Evolutionary conservation across 2,797 vertebrate species (phyloP).

Genomic region (Dallia pectoralis): DNA sequence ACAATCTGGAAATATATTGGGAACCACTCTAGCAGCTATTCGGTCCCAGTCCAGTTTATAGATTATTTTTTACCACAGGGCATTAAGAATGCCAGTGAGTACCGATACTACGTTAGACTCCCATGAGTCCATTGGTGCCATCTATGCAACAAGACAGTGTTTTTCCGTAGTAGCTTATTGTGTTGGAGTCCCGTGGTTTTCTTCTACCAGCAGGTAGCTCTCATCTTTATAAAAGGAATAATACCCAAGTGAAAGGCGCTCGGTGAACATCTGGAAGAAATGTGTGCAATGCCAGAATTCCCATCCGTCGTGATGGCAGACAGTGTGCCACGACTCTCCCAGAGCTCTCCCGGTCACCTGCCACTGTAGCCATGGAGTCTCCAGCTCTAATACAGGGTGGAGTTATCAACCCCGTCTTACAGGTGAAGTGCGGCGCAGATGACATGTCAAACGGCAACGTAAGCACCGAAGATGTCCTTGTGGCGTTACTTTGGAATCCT

Average conservation of each 20-base stretch:
- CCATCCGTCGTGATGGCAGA: not conserved
- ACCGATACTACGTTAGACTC: not conserved
- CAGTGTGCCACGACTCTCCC: not conserved
- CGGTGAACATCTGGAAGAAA: not conserved
- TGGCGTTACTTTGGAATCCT: too few species aligned
- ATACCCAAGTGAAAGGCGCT: not conserved
- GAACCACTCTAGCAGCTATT: not conserved
- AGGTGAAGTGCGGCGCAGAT: too few species aligned
- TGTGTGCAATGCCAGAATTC: not conserved
- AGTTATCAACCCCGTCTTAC: not conserved
- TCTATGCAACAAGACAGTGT: not conserved
- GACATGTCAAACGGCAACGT: too few species aligned
- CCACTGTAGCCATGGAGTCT: not conserved
- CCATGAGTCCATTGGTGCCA: not conserved
- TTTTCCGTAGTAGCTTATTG: not conserved
- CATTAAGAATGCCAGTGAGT: not conserved
- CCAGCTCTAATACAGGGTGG: not conserved
- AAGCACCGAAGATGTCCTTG: too few species aligned
- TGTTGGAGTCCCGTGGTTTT: not conserved
- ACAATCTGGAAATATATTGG: not conserved
- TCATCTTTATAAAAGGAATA: not conserved
- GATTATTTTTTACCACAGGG: not conserved
- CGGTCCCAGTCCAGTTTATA: not conserved
- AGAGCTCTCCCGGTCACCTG: not conserved
- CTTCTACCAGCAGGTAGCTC: not conserved